phyloP scores from a whole-genome alignment of 2,113 vertebrate genomes.

The Myocastor coypus region DNA sequence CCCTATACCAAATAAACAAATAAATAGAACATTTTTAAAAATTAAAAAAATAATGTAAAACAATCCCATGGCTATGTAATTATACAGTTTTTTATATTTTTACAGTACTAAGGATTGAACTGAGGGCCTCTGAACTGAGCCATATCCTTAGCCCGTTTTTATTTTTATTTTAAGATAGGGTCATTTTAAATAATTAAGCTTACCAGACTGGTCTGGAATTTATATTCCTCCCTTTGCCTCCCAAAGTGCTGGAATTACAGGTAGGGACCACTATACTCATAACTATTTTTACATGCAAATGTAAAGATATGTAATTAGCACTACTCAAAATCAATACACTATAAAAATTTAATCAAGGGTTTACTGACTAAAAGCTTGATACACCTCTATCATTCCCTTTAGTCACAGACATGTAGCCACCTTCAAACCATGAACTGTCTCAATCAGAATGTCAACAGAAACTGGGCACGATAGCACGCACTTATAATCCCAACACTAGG shows the following conservation, averaged over 20 bases:
- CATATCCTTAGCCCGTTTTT: not conserved
- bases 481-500: not conserved
- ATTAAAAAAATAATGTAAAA: not conserved
- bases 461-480: not conserved
- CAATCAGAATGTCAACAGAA: conserved; percentile 41
- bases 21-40: too few species aligned
- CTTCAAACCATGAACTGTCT: conserved; percentile 31
- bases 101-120: not conserved
- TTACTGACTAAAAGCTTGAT: conserved; percentile 51
- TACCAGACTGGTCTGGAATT: not conserved
- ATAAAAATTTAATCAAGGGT: conserved; percentile 46
- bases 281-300: not conserved
- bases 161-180: not conserved
- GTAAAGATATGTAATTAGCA: conserved; percentile 15
- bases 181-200: not conserved
- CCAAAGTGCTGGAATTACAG: not conserved
- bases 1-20: too few species aligned
- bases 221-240: not conserved
- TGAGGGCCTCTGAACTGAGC: not conserved
- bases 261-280: not conserved
- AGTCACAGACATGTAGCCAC: not conserved
- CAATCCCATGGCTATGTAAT: not conserved
- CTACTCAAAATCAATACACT: conserved; percentile 43
- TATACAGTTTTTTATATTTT: not conserved
- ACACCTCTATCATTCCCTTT: conserved; percentile 33